Percentiles rank a stretch among this genome's conserved stretches.
phyloP scores from a whole-genome alignment of 2,113 vertebrate species.

The Picathartes gymnocephalus region DNA sequence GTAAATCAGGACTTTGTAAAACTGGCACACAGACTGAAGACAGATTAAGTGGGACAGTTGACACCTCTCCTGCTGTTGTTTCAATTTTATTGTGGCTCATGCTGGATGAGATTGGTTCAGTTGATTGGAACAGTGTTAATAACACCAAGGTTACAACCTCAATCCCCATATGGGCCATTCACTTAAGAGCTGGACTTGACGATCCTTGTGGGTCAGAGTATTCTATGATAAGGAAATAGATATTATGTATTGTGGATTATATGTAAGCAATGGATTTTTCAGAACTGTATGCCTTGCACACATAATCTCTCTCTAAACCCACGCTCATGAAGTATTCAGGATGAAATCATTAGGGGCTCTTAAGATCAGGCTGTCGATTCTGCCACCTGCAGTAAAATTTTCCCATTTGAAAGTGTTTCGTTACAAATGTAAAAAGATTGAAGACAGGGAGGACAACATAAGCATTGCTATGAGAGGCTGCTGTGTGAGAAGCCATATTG shows the following conservation, averaged over 20 bases:
- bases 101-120: neutral
- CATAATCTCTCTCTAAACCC: neutral
- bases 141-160: neutral
- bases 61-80: neutral
- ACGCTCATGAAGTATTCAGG: neutral
- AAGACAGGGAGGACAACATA: neutral
- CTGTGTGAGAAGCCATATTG: neutral
- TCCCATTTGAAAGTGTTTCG: neutral
- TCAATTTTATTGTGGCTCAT: neutral
- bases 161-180: neutral
- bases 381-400: neutral
- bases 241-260: neutral
- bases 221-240: neutral
- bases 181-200: neutral
- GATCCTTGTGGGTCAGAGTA: neutral
- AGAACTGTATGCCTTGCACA: neutral
- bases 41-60: neutral
- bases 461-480: neutral
- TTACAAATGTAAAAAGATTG: neutral
- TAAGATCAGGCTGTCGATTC: neutral
- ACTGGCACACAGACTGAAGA: neutral
- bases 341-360: neutral
- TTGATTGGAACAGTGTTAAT: neutral
- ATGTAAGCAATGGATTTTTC: neutral
- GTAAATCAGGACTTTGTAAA: neutral